Conservation (phyloP, 2,888 invertebrate species). For the Harpalus rubripes region DNA sequence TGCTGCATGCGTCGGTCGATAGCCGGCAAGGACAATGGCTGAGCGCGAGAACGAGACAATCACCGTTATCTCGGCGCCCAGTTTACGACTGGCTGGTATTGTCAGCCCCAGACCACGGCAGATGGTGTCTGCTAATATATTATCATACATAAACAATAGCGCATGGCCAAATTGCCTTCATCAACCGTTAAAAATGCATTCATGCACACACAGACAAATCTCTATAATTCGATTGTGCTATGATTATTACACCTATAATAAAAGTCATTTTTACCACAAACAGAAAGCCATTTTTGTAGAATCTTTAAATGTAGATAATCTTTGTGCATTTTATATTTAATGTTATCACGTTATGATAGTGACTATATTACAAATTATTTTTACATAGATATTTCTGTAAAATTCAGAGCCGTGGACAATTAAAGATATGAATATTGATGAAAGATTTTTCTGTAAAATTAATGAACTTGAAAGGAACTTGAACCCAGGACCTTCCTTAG, state of each 20-base stretch:
- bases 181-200: slow-evolving; percentile 6
- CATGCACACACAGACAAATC: background rate
- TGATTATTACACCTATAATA: background rate
- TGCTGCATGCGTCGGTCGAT: slow-evolving; percentile 43
- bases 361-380: no score
- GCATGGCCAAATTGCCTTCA: background rate
- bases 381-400: no score
- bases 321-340: no score
- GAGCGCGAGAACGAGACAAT: slow-evolving; percentile 53
- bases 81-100: slow-evolving; percentile 42
- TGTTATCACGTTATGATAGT: no score
- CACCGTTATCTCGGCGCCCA: slow-evolving; percentile 42
- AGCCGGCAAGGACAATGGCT: slow-evolving; percentile 25
- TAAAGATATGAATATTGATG: no score
- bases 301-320: no score
- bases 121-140: slow-evolving; percentile 55
- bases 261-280: background rate
- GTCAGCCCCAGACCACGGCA: slow-evolving; percentile 29
- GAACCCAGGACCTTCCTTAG: no score
- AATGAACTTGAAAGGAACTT: no score
- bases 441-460: no score
- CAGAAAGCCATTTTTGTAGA: background rate
- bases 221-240: background rate
- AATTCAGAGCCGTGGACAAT: no score
- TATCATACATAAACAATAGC: slow-evolving; percentile 56